Evolutionary conservation across 2,113 vertebrate genomes (phyloP), one percentile per base, ranked within the genome.

Genomic region (Labeo catla): DNA sequence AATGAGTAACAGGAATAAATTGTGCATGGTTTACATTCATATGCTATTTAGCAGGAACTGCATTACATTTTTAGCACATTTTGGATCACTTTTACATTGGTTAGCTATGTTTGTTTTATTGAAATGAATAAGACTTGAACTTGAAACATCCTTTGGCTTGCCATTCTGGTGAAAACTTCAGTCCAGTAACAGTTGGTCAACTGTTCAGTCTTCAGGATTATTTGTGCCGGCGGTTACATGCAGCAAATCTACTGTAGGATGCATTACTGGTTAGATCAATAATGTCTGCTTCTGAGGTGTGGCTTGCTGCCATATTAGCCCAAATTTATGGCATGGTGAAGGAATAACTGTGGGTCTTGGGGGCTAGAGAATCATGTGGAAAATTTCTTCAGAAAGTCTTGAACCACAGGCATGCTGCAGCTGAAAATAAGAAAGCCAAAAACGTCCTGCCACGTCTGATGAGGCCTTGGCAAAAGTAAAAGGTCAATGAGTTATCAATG

Each of bases 331-430:
- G 61, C 68, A 83, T 86, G 61, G 63, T 21, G 39, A 77, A 36
- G 39, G 78, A 52, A 43, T 63, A 76, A 83, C 72, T 47, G 70
- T 76, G 73, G 83, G 63, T 87, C 76, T 77, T 52, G 47, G 66
- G 87, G 72, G 86, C 4, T 21, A 36, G 34, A 61, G 70, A 83
- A 34, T 87, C 87, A 88, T 59, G 54, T 86, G 84, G 59, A 90
- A 81, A 82, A 88, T 65, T 23, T 89, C 72, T 43, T 77, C 54
- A 21, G 79, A 39, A 21, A 73, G 34, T 43, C 49, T 19, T 52
- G 73, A 80, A 63, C 80, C 81, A 19, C 84, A 74, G 72, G 61
- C 52, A 73, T 15, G 61, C 66, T 74, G 21, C 80, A 70, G 45
- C 4, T 50, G 28, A 76, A 21, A 66, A 45, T 10, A 21, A 45